Conservation (phyloP, 2,888 invertebrate species). For the Dynastes hyllus region DNA sequence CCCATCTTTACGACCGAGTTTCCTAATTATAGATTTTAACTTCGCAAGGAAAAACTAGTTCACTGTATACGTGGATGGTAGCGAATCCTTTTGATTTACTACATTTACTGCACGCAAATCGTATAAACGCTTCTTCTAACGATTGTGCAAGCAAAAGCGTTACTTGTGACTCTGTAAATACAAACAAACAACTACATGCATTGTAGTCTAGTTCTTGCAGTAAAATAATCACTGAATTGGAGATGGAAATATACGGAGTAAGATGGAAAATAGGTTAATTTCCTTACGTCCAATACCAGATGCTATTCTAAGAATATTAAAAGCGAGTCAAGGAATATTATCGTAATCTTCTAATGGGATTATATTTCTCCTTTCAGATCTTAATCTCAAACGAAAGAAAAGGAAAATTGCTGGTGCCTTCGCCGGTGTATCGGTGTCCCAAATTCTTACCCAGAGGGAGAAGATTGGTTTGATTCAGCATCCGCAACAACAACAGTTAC, state of each 20-base stretch:
- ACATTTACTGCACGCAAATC: constrained; percentile 1
- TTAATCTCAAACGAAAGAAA: constrained; percentile 76
- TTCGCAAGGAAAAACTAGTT: constrained; percentile 39
- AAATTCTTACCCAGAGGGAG: constrained; percentile 79
- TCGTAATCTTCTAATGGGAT: neutral
- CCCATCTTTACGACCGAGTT: constrained; percentile 35
- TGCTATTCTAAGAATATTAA: constrained; percentile 3
- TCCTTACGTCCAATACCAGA: neutral
- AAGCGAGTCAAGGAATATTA: neutral
- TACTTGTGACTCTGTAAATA: neutral
- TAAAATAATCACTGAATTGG: neutral
- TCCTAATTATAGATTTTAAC: constrained; percentile 45
- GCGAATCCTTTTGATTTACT: constrained; percentile 10
- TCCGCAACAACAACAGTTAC: constrained; percentile 67
- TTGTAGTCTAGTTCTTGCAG: neutral
- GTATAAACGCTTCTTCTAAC: neutral
- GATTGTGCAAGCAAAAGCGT: neutral
- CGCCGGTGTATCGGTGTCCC: constrained; percentile 78
- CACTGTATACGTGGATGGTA: constrained; percentile 7
- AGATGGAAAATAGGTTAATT: constrained; percentile 17
- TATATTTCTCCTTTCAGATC: constrained; percentile 66
- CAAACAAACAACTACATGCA: constrained; percentile 11
- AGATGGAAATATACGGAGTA: neutral
- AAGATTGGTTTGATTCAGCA: constrained; percentile 74
- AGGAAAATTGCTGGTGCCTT: constrained; percentile 76